A percentile compares a stretch with the other conserved stretches of the same genome.
These are phyloP conservation scores for Volucella inflata DNA, from an alignment of 2,888 invertebrate genomes.

Conservation along the genomic window DNA sequence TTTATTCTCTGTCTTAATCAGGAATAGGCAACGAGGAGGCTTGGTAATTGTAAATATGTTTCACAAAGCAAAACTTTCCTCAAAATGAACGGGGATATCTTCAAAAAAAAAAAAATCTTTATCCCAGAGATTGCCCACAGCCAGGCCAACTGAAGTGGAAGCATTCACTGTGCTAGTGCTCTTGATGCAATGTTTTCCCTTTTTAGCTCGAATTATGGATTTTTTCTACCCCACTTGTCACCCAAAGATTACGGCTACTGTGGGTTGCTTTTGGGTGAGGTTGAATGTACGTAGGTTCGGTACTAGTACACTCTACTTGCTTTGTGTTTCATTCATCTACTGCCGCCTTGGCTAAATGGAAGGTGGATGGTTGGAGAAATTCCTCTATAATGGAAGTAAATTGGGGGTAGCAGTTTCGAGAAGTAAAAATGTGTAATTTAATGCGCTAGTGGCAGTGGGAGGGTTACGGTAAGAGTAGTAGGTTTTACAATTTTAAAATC, in stretches of 20 bases:
- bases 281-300: too few species aligned
- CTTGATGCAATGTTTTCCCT: too few species aligned
- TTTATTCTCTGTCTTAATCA: too few species aligned
- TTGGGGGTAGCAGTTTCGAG: background rate
- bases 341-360: constrained; percentile 5
- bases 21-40: too few species aligned
- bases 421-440: constrained; percentile 41
- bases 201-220: background rate
- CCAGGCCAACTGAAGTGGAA: background rate
- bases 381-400: background rate
- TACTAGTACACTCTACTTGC: background rate
- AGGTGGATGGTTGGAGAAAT: constrained; percentile 1
- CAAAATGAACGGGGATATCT: too few species aligned
- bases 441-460: constrained; percentile 5
- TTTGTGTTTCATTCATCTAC: constrained; percentile 16
- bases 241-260: too few species aligned
- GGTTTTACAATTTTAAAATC: constrained; percentile 22
- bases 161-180: too few species aligned
- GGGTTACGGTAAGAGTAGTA: background rate
- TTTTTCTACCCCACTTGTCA: background rate
- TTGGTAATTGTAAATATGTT: too few species aligned
- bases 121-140: background rate
- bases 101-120: background rate
- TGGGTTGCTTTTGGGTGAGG: too few species aligned
- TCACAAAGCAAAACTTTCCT: too few species aligned